Conservation (phyloP, 2,888 invertebrate species). For the Nymphalis urticae region DNA sequence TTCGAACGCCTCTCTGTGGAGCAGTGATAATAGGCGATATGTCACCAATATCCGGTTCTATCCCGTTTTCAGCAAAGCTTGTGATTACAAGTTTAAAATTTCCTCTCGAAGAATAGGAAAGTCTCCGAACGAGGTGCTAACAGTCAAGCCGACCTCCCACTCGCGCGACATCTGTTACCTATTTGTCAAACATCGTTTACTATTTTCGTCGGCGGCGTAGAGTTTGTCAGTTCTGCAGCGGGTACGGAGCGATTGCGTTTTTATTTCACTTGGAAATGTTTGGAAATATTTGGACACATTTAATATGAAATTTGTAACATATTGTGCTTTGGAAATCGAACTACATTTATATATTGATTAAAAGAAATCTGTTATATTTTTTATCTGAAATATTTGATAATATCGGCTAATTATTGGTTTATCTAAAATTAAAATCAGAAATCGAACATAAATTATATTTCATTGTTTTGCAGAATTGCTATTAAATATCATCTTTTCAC, state of each 20-base stretch:
- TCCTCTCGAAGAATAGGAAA: conserved; percentile 11
- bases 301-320: background rate
- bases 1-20: no score
- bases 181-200: conserved; percentile 78
- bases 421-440: background rate
- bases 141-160: conserved; percentile 40
- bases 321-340: background rate
- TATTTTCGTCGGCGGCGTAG: conserved; percentile 65
- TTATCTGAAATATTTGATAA: no score
- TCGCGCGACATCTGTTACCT: conserved; percentile 70
- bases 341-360: no score
- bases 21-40: conserved; percentile 2
- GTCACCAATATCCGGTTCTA: background rate
- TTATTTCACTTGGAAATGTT: conserved; percentile 18
- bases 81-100: conserved; percentile 21
- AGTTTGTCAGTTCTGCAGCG: conserved; percentile 55
- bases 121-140: conserved; percentile 40
- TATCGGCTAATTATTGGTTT: no score
- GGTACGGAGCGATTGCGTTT: conserved; percentile 30
- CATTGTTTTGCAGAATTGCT: background rate
- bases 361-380: no score
- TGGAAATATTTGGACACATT: conserved; percentile 4
- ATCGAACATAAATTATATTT: background rate
- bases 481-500: background rate
- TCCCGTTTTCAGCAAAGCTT: background rate